Conservation (phyloP, 2,888 invertebrate genomes). For the Argyresthia albistria region DNA sequence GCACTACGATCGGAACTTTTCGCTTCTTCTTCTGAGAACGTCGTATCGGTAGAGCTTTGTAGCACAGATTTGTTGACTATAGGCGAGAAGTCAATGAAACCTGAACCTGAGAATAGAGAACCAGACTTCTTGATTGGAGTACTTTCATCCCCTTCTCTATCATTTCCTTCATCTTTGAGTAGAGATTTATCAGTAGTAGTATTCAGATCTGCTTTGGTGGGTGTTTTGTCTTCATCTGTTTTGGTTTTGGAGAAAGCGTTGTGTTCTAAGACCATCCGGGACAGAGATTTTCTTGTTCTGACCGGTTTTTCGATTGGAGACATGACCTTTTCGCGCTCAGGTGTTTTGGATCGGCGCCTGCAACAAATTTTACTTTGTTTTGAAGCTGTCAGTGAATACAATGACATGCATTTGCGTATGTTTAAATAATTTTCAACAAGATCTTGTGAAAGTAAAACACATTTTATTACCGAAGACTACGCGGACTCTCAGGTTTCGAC, state of each 20-base stretch:
- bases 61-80: conserved; percentile 54
- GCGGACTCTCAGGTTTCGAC: conserved; percentile 24
- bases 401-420: too few species aligned
- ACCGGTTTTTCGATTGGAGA: conserved; percentile 39
- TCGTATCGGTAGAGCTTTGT: conserved; percentile 41
- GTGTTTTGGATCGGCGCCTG: conserved; percentile 44
- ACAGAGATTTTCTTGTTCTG: conserved; percentile 44
- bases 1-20: conserved; percentile 23
- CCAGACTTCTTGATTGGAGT: conserved; percentile 50
- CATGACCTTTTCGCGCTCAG: conserved; percentile 41
- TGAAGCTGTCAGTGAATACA: not conserved
- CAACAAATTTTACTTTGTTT: not conserved
- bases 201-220: conserved; percentile 13
- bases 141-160: conserved; percentile 35
- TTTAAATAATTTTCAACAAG: not conserved
- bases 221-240: conserved; percentile 27
- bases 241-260: conserved; percentile 56
- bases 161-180: not conserved
- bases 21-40: conserved; percentile 24
- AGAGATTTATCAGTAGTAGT: conserved; percentile 15
- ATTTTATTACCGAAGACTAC: conserved; percentile 20
- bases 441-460: not conserved
- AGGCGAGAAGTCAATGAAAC: conserved; percentile 57
- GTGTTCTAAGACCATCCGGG: conserved; percentile 54
- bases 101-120: conserved; percentile 26